Evolutionary conservation across 1,140 invertebrate genomes (phyloP), one percentile per base, ranked within the genome.

Genomic region (Drosophila obscura): DNA sequence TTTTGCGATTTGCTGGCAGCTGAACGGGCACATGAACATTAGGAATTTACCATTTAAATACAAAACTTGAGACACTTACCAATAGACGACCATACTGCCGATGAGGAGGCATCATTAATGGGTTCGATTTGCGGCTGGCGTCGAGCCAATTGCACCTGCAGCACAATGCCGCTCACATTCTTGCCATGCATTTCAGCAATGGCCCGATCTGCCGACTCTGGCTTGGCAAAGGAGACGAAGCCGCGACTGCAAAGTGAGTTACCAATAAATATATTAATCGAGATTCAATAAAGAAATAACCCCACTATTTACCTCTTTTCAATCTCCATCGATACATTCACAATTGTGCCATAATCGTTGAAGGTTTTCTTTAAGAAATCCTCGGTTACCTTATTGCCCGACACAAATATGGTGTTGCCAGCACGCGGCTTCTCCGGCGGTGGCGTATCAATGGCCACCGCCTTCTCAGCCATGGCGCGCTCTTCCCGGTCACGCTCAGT

Each of bases 181-280:
- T 94, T 95, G 22, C 96, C 96, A 93, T 98, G 96, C 93, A 98
- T 95, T 93, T 97, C 96, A 59, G 94, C 94, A 69, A 98, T 98
- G 0, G 97, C 97, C 80, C 95, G 94, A 51, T 97, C 96, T 11
- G 97, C 96, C 39, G 95, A 94, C 71, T 98, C 97, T 15, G 96
- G 93, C 83, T 96, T 97, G 69, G 98, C 97, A 93, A 98, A 99
- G 4, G 97, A 97, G 6, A 99, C 94, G 93, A 98, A 98, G 8
- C 96, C 97, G 90, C 97, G 96, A 88, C 90, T 91, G 46, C 4
- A 73, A 66, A 9, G 24, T 4, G 41, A 46, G 45, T 35, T 16
- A 4, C 7, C 0, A 50, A 43, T 19, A 31, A 7, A n/a, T 28
- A 43, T 35, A 55, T 56, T 49, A 16, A 48, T 19, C 53, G 11